Percentiles rank a stretch among this genome's conserved stretches.
Evolutionary conservation across 92 coral and sea anemone genomes (phyloP).

Genomic region (Heteractis magnifica): DNA sequence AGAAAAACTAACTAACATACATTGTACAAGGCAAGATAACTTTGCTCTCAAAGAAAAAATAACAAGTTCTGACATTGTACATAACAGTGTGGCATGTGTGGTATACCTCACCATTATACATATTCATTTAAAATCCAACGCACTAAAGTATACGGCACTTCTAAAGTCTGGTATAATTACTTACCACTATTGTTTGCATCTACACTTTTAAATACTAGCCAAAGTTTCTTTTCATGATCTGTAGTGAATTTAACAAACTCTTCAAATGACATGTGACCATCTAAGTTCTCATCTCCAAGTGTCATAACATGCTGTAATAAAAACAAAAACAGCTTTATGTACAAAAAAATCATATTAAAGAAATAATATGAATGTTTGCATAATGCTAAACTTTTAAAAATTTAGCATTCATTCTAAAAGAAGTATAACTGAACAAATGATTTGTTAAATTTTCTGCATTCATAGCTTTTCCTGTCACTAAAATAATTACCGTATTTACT

Average conservation of each 20-base stretch:
- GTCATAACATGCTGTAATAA: conserved; percentile 84
- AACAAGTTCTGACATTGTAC: too few species aligned
- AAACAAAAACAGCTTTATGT: background rate
- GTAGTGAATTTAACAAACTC: conserved; percentile 93
- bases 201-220: conserved; percentile 92
- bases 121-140: too few species aligned
- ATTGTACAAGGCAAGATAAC: too few species aligned
- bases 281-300: conserved; percentile 82
- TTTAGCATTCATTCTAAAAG: background rate
- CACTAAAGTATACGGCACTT: background rate
- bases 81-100: too few species aligned
- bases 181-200: conserved; percentile 88
- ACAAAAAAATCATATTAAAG: too few species aligned
- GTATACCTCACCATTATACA: too few species aligned
- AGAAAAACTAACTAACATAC: too few species aligned
- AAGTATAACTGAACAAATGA: background rate
- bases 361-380: too few species aligned
- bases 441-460: background rate
- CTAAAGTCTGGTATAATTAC: background rate
- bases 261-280: conserved; percentile 96
- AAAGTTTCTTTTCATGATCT: conserved; percentile 89
- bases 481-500: background rate
- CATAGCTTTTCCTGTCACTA: background rate
- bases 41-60: too few species aligned
- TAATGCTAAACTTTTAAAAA: background rate